Evolutionary conservation across 64 coral and sea anemone species (phyloP).

Genomic region (Orbicella faveolata): DNA sequence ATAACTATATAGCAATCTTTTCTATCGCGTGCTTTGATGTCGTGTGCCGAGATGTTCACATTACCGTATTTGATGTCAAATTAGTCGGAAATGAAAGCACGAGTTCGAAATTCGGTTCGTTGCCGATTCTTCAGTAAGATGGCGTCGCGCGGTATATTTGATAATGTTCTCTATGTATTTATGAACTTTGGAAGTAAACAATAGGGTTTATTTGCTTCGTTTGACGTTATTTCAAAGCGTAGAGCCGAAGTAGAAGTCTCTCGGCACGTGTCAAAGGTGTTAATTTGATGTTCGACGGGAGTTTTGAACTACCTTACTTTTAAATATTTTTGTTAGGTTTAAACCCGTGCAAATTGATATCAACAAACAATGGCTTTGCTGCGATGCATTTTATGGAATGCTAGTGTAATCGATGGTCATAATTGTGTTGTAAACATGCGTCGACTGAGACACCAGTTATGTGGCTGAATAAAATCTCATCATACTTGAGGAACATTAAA

Average conservation of each 20-base stretch:
- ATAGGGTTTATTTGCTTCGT: constrained; percentile 14
- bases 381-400: background rate
- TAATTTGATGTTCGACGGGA: background rate
- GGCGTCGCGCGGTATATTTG: constrained; percentile 2
- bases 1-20: background rate
- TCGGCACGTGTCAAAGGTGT: background rate
- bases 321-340: background rate
- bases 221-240: background rate
- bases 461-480: too few relatives aligned
- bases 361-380: background rate
- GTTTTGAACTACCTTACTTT: background rate
- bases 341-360: background rate
- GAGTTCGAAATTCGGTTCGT: background rate
- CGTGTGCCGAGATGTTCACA: background rate
- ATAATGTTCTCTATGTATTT: background rate
- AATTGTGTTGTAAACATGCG: background rate
- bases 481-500: too few relatives aligned
- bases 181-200: background rate
- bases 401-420: background rate
- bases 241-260: background rate
- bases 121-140: background rate
- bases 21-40: background rate
- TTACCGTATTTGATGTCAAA: background rate
- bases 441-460: background rate
- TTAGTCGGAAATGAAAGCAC: background rate